Evolutionary conservation across 2,797 vertebrate species (phyloP).

Genomic region (Dendrocincla tyrannina): DNA sequence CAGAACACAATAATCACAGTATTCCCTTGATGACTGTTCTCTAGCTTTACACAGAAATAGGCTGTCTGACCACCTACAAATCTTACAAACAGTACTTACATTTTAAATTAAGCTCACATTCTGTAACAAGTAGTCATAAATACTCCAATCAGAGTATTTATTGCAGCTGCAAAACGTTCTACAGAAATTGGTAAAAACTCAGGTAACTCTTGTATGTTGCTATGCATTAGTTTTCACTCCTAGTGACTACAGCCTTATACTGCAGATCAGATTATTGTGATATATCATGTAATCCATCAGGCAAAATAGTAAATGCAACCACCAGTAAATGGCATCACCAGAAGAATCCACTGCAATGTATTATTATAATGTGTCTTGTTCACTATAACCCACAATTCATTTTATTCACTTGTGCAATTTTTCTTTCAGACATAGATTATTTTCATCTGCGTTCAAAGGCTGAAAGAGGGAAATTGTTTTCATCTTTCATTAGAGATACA

Average conservation of each 20-base stretch:
- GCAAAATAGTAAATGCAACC: background rate
- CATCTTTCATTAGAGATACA: background rate
- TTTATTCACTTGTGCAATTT: background rate
- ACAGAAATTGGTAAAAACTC: background rate
- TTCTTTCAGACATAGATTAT: background rate
- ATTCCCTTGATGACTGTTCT: background rate
- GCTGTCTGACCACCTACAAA: background rate
- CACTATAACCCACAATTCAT: background rate
- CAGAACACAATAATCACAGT: background rate
- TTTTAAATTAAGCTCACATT: conserved; percentile 1
- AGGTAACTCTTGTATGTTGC: background rate
- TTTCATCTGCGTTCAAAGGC: background rate
- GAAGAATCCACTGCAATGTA: background rate
- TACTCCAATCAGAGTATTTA: background rate
- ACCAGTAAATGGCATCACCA: background rate
- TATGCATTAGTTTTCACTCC: background rate
- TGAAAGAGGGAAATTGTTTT: conserved; percentile 16
- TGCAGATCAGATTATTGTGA: background rate
- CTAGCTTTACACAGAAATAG: background rate
- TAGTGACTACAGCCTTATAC: background rate
- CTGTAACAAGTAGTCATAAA: background rate
- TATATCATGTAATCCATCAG: background rate
- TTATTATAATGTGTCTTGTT: background rate
- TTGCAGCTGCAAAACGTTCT: background rate
- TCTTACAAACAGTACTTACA: background rate